A percentile compares a stretch with the other conserved stretches of the same genome.
phyloP scores from a whole-genome alignment of 2,888 invertebrate genomes.

The Epirrhoe alternata region DNA sequence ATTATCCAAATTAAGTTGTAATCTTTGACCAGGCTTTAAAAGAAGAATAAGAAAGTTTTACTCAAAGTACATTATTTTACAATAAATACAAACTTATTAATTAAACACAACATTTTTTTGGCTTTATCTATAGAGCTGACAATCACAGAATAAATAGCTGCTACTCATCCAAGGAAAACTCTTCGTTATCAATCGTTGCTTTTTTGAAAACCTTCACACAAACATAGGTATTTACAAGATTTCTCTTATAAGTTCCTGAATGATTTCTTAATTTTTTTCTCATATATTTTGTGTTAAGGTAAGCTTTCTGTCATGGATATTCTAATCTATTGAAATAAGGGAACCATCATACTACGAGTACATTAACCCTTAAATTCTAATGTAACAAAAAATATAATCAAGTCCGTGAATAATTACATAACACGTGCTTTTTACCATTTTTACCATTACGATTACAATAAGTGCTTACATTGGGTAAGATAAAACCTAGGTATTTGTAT shows the following conservation, averaged over 20 bases:
- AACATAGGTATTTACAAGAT: slow-evolving; percentile 3
- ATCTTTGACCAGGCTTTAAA: slow-evolving; percentile 27
- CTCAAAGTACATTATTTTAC: slow-evolving; percentile 42
- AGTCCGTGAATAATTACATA: slow-evolving; percentile 78
- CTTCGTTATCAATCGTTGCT: slow-evolving; percentile 39
- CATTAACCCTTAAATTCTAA: slow-evolving; percentile 64
- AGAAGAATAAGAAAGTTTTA: slow-evolving; percentile 35
- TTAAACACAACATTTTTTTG: slow-evolving; percentile 76
- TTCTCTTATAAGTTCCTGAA: background rate
- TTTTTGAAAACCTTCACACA: slow-evolving; percentile 9
- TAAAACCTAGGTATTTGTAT: no score
- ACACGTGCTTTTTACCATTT: slow-evolving; percentile 76
- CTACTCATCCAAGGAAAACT: slow-evolving; percentile 45
- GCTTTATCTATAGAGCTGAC: slow-evolving; percentile 71
- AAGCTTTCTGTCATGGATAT: slow-evolving; percentile 41
- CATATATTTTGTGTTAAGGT: slow-evolving; percentile 2
- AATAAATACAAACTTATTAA: slow-evolving; percentile 63
- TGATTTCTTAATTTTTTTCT: background rate
- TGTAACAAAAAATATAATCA: slow-evolving; percentile 82
- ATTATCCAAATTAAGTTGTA: background rate
- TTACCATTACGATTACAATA: slow-evolving; percentile 67
- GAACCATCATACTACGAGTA: slow-evolving; percentile 60
- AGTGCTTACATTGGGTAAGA: slow-evolving; percentile 67
- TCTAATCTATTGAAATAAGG: slow-evolving; percentile 51
- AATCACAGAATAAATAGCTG: slow-evolving; percentile 77